Evolutionary conservation across 2,113 vertebrate species (phyloP), one percentile per base, ranked within the genome.

Genomic region (Pao palembangensis): DNA sequence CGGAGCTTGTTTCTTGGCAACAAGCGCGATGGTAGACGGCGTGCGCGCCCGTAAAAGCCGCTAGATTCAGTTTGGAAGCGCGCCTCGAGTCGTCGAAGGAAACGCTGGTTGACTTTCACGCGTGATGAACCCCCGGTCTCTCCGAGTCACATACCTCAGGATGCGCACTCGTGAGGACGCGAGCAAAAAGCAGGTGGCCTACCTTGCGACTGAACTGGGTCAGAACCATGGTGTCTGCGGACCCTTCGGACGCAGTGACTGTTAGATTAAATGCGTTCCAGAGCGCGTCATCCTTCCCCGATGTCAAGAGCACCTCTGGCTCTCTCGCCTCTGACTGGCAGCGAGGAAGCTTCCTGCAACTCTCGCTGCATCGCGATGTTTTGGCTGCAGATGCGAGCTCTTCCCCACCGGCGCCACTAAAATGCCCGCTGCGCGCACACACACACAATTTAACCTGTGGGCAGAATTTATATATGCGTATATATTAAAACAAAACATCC

Each of bases 191-290:
- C 44, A 8, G n/a, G 51, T 38, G 48, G 69, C 83, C 78, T 87
- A 87, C 83, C 85, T 88, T 87, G 58, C 79, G 84, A 7, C 75
- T 79, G 75, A 88, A 85, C 61, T 85, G 86, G 69, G 76, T 88
- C 71, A 84, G 82, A 80, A 89, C 85, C 87, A 88, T 88, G 51
- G 67, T 70, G 75, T 58, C 73, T 13, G 54, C 55, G 8, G 34
- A 12, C 34, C 34, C 34, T 38, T 3, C 34, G 34, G 34, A 2
- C 34, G 3, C 34, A 12, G 5, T 12, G 34, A 49, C 54, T 49
- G n/a, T 62, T 11, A 46, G 31, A n/a, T 3, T 43, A 55, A 51
- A 64, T 44, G 38, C 15, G 46, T 71, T 61, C 17, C 57, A 12
- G 49, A 58, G 61, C 34, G 75, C 71, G 58, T 51, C 50, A 17